Base-by-base conservation (phyloP, 2,797 vertebrate genomes). In the Thamnophis elegans region DNA sequence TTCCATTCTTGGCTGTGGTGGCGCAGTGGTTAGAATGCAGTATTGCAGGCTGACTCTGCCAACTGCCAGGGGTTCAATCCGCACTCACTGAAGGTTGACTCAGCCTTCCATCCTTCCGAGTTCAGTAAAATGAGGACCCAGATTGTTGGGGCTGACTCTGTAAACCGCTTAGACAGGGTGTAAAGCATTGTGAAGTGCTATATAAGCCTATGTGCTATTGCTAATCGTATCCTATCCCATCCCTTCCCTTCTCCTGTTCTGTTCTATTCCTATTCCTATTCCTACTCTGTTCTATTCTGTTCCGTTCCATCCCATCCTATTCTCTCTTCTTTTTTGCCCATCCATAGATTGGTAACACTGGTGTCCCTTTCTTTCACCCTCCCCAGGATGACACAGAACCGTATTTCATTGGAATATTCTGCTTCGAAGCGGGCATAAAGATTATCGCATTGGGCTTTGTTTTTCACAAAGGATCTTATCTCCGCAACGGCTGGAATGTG, bases 331-430 rank as follows among this genome's bases (percentile, higher is more conserved):
- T 5, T 65, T 53, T 32, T 65, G n/a, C n/a, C n/a, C 18, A 88
- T 18, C 42, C 26, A n/a, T 18, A 5, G 18, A 36, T 11, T 25
- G 32, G n/a, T 88, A 3, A 88, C 56, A 55, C 92, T 42, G 20
- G 0, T 1, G 90, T 91, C 92, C 32, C 87, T 14, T 12, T 62
- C 92, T 12, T 89, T 87, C 93, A 89, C 91, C 90, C 94, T 91
- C 62, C 14, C 14, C 97, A 99, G 99, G 99, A 99, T 0, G 98
- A 99, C 97, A 99, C 99, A 0, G 99, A 99, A 96, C 99, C 99
- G 42, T 99, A 99, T 96, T 99, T 99, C 97, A 99, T 99, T 97
- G 99, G 99, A 97, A 99, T 99, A 97, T 99, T 99, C 97, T 99
- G 99, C 97, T 99, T 99, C 78, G 99, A 99, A 97, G 98, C 99